Evolutionary conservation across 2,888 invertebrate genomes (phyloP), one percentile per base, ranked within the genome.

Genomic region (Nemoura dubitans): DNA sequence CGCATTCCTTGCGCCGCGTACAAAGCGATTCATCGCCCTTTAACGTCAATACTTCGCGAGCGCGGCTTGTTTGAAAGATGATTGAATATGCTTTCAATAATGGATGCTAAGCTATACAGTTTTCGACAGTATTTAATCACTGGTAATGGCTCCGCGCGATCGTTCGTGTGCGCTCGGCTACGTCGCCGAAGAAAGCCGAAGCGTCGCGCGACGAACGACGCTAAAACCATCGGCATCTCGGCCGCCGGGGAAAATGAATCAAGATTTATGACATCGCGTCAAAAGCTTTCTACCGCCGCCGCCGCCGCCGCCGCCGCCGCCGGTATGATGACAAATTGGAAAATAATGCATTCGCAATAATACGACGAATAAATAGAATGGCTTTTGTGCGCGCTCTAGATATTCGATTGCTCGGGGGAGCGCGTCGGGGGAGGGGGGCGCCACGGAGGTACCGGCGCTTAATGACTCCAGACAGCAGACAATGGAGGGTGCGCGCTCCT

Each of bases 101-200:
- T 81, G 81, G 83, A 59, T 43, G 83, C 42, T 83, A 27, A 28
- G 59, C 83, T 83, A 59, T 59, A 27, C 27, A 83, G 43, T 59
- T 83, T 59, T 59, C 59, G 84, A 84, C 84, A 76, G 59, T 26
- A 26, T 84, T 59, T 84, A 84, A 84, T 84, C 84, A 84, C 84
- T 28, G 84, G 59, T 84, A 84, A 76, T 84, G 84, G 29, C 59
- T 76, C 59, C 36, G 7, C 29, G 27, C 82, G n/a, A n/a, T n/a
- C n/a, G n/a, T n/a, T n/a, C n/a, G n/a, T n/a, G n/a, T n/a, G 7
- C 76, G 21, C 76, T 2, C 25, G 76, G 76, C 25, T 16, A 3
- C 76, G 78, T 25, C 78, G 78, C 76, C 76, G 76, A 76, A 76
- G 83, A 43, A 42, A 27, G 84, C 26, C 84, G 84, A 76, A 76